Base-by-base conservation (phyloP, 2,113 vertebrate genomes). In the Catharus bicknelli region DNA sequence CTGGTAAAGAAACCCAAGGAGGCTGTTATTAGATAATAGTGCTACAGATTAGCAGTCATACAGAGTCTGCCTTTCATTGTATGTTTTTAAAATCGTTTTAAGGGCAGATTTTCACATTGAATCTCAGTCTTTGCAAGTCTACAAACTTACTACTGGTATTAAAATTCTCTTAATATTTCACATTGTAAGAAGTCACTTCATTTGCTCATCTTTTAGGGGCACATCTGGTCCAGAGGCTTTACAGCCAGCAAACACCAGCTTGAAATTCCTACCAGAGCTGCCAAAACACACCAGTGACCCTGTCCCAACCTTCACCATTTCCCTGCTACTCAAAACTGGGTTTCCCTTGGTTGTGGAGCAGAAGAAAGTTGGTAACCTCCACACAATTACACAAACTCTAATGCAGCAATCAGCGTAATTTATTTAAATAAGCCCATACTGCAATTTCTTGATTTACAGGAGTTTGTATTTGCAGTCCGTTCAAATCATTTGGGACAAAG, bases 401-500 rank as follows among this genome's bases (percentile, higher is more conserved):
- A 62, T 54, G 54, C 23, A 76, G 59, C 8, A 42, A 87, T 76
- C 54, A 66, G 5, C 0, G 11, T 86, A 63, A 82, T 90, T 88
- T 81, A 93, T 94, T 94, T 85, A 90, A 95, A 93, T 90, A 55
- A 74, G 45, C 67, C 57, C 53, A 72, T 2, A 1, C 57, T 91
- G 72, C 75, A 80, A 30, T 43, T 77, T 74, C 90, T 74, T 86
- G 67, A 66, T 95, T 94, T 74, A 80, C 2, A 2, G 76, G 82
- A 69, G 29, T 53, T 85, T 66, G 18, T 62, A 59, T 90, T 80
- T 83, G 29, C 63, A 83, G 88, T 47, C 79, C 59, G 88, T 94
- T 93, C 40, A 90, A 61, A 89, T 61, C n/a, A 16, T 51, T 68
- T 72, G 70, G 48, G 82, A 80, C 59, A 93, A 85, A 90, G 32